These are phyloP conservation scores for Brachionus sp. DNA, from an alignment of 1,140 invertebrate genomes.

Conservation along the genomic window DNA sequence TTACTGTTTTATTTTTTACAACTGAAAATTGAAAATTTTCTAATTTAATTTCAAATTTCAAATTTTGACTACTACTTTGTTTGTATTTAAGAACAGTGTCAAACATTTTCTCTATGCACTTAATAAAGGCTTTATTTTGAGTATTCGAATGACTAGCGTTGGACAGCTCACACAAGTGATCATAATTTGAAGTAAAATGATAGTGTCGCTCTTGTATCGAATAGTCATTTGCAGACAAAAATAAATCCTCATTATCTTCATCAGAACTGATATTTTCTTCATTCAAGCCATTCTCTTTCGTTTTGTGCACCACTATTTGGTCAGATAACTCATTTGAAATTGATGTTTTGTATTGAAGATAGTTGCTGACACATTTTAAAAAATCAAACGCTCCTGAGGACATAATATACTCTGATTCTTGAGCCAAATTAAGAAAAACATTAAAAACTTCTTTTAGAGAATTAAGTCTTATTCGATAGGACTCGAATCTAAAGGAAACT, in stretches of 20 bases:
- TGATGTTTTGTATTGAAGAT: background rate
- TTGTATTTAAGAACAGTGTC: background rate
- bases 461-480: background rate
- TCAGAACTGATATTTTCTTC: background rate
- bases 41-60: background rate
- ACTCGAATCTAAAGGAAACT: background rate
- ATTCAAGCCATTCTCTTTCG: background rate
- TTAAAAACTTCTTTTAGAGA: background rate
- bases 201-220: constrained; percentile 31
- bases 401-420: background rate
- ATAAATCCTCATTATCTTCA: constrained; percentile 7
- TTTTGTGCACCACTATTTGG: background rate
- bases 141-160: background rate
- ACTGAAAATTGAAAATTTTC: background rate
- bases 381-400: background rate
- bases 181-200: constrained; percentile 18
- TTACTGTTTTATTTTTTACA: background rate
- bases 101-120: constrained; percentile 5
- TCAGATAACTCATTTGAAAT: background rate
- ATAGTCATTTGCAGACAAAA: constrained; percentile 15
- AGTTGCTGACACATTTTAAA: constrained; percentile 24
- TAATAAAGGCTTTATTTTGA: background rate
- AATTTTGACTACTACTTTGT: background rate
- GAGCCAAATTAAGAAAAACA: background rate
- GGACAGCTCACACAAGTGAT: background rate